A percentile compares a stretch with the other conserved stretches of the same genome.
Evolutionary conservation across 1,140 invertebrate species (phyloP).

Genomic region (Aethina tumida): DNA sequence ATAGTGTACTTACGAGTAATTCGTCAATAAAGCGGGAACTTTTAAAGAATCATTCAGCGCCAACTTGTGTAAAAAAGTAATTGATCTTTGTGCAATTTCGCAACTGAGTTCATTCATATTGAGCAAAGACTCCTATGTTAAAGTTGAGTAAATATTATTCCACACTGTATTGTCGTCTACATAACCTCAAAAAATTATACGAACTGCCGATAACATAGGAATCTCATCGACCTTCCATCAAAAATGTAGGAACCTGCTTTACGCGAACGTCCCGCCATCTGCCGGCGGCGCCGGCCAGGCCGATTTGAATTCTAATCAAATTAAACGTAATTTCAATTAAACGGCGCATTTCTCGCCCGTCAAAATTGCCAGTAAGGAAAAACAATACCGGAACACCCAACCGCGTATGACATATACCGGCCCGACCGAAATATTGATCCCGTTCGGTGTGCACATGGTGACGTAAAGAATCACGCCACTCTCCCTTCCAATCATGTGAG

Average conservation of each 20-base stretch:
- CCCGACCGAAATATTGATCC: conserved; percentile 14
- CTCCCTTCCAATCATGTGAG: conserved; percentile 12
- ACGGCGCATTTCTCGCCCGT: background rate
- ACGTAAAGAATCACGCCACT: conserved; percentile 23
- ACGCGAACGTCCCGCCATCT: background rate
- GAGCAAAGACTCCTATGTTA: no score
- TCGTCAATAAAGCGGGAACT: no score
- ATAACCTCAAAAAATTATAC: background rate
- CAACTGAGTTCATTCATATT: no score
- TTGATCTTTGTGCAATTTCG: no score
- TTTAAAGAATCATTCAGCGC: no score
- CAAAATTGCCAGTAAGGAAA: no score
- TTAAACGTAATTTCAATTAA: background rate
- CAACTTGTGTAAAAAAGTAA: no score
- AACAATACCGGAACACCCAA: no score
- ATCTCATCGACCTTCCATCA: background rate
- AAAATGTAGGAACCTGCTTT: background rate
- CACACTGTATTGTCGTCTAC: background rate
- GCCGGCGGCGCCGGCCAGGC: no score
- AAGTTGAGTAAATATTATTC: background rate
- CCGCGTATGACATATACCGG: background rate
- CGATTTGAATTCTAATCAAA: conserved; percentile 11
- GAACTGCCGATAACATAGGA: background rate
- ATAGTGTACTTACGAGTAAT: no score
- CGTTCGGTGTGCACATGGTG: conserved; percentile 12